Percentiles rank a stretch among this genome's conserved stretches.
phyloP scores from a whole-genome alignment of 1,140 invertebrate species.

The Atta cephalotes region DNA sequence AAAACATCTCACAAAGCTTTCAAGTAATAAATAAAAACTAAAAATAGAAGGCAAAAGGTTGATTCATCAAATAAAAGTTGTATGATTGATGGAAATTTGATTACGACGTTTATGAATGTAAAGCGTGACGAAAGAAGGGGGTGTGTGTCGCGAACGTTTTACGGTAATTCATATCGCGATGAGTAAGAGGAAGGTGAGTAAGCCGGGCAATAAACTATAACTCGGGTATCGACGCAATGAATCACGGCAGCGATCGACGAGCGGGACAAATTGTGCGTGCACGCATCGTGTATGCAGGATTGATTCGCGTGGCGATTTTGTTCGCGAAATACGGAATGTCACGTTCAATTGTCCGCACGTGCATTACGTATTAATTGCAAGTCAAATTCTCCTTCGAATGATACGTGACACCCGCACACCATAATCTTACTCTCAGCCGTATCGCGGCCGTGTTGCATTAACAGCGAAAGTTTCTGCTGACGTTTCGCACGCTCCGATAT shows the following conservation, averaged over 20 bases:
- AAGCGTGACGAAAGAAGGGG: background rate
- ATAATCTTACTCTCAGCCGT: slow-evolving; percentile 25
- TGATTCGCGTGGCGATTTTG: slow-evolving; percentile 60
- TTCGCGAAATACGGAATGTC: slow-evolving; percentile 61
- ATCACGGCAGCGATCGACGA: slow-evolving; percentile 59
- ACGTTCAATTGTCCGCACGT: slow-evolving; percentile 58
- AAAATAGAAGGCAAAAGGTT: background rate
- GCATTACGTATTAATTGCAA: slow-evolving; percentile 44
- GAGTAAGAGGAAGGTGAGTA: slow-evolving; percentile 67
- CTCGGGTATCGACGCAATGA: slow-evolving; percentile 61
- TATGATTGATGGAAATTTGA: background rate
- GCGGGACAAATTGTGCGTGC: slow-evolving; percentile 42
- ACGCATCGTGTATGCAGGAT: slow-evolving; percentile 57
- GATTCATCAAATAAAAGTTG: background rate
- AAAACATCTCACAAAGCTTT: background rate
- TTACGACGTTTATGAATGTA: slow-evolving; percentile 31
- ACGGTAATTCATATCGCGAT: slow-evolving; percentile 42
- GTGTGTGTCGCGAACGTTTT: slow-evolving; percentile 37
- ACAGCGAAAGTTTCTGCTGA: slow-evolving; percentile 58
- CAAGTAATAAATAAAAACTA: background rate
- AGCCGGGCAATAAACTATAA: slow-evolving; percentile 32
- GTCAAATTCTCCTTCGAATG: slow-evolving; percentile 49
- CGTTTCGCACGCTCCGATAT: slow-evolving; percentile 46
- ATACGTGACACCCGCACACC: slow-evolving; percentile 12
- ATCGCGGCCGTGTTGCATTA: background rate